These are phyloP conservation scores for Carcharodon carcharias DNA, from an alignment of 2,797 vertebrate species.

Conservation along the genomic window DNA sequence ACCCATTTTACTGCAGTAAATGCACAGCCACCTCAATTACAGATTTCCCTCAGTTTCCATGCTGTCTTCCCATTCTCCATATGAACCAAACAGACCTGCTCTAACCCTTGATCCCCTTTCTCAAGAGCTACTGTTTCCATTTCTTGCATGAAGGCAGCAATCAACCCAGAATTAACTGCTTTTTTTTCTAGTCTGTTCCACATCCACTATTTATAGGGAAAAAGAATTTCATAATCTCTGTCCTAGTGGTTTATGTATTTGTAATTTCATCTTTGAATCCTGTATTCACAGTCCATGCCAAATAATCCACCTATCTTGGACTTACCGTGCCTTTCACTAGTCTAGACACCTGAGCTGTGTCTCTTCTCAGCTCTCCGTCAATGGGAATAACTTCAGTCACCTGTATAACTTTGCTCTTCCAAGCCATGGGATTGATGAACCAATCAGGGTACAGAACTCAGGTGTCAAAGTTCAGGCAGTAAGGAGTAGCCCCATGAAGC, in stretches of 20 bases:
- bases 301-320: not conserved
- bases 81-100: not conserved
- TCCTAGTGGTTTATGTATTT: not conserved
- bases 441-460: not conserved
- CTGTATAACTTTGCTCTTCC: not conserved
- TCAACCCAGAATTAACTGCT: not conserved
- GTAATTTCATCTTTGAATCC: not conserved
- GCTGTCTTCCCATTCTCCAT: too few relatives aligned
- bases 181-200: not conserved
- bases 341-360: not conserved
- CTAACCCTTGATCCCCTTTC: not conserved
- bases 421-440: not conserved
- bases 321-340: not conserved
- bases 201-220: not conserved
- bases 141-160: not conserved
- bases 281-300: too few relatives aligned
- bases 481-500: not conserved
- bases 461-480: not conserved
- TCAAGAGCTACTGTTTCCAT: not conserved
- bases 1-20: not conserved
- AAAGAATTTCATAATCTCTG: not conserved
- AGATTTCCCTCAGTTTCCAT: not conserved
- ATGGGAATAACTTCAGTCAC: not conserved
- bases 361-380: not conserved
- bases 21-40: not conserved